These are phyloP conservation scores for Alitta virens DNA, from an alignment of 2,888 invertebrate species.

Conservation along the genomic window DNA sequence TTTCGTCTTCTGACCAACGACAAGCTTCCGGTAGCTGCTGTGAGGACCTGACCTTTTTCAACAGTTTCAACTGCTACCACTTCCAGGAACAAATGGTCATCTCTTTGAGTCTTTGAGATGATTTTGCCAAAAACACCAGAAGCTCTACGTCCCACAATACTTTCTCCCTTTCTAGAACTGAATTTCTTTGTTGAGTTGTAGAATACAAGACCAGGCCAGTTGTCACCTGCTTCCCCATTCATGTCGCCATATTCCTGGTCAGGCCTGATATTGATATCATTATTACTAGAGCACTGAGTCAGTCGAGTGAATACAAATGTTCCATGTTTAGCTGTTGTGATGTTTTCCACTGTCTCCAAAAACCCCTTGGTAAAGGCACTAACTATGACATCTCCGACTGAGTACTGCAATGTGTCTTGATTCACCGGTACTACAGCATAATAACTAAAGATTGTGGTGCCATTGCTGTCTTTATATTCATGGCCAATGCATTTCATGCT, in stretches of 20 bases:
- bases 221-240: neutral
- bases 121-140: neutral
- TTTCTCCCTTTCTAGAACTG: neutral
- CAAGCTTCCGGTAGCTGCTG: neutral
- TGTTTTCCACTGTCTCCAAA: neutral
- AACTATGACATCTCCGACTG: neutral
- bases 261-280: neutral
- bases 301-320: neutral
- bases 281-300: neutral
- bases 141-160: neutral
- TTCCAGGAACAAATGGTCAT: neutral
- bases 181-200: neutral
- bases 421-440: neutral
- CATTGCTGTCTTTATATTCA: neutral
- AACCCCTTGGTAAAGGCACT: neutral
- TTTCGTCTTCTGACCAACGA: neutral
- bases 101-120: neutral
- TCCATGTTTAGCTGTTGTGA: neutral
- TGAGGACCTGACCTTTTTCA: neutral
- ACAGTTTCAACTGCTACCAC: neutral
- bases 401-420: neutral
- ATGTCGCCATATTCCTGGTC: neutral
- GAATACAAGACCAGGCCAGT: slow-evolving; percentile 1
- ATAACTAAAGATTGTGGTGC: neutral
- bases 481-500: neutral